Conservation (phyloP, 2,888 invertebrate genomes). For the Elegia similella region DNA sequence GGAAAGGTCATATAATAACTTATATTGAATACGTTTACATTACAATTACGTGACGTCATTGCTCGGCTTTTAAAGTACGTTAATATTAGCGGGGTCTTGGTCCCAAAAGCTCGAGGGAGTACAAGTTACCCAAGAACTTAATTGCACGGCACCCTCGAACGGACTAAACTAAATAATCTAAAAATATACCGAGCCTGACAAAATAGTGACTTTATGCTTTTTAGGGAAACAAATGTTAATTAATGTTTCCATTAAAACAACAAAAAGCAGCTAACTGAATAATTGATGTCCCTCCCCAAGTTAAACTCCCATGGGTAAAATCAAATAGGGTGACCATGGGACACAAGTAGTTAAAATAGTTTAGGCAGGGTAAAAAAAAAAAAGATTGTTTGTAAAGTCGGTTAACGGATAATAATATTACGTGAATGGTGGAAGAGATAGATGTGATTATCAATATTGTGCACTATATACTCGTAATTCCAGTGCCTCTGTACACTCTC, state of each 20-base stretch:
- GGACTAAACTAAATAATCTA: neutral
- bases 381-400: no score
- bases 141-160: neutral
- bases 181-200: neutral
- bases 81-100: neutral
- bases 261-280: constrained; percentile 16
- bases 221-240: constrained; percentile 12
- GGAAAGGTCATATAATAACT: no score
- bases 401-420: no score
- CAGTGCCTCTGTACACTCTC: no score
- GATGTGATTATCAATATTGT: no score
- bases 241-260: constrained; percentile 19
- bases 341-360: neutral
- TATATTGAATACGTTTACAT: no score
- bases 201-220: constrained; percentile 1
- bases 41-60: neutral
- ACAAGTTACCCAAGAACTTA: neutral
- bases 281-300: constrained; percentile 18
- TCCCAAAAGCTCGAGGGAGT: neutral
- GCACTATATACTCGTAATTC: no score
- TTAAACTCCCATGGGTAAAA: constrained; percentile 18
- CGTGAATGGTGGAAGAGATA: no score
- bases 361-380: no score
- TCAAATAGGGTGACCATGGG: constrained; percentile 21
- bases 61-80: neutral